Percentiles rank a stretch among this genome's conserved stretches.
These are phyloP conservation scores for Esperia sulphurella DNA, from an alignment of 2,888 invertebrate species.

Conservation along the genomic window DNA sequence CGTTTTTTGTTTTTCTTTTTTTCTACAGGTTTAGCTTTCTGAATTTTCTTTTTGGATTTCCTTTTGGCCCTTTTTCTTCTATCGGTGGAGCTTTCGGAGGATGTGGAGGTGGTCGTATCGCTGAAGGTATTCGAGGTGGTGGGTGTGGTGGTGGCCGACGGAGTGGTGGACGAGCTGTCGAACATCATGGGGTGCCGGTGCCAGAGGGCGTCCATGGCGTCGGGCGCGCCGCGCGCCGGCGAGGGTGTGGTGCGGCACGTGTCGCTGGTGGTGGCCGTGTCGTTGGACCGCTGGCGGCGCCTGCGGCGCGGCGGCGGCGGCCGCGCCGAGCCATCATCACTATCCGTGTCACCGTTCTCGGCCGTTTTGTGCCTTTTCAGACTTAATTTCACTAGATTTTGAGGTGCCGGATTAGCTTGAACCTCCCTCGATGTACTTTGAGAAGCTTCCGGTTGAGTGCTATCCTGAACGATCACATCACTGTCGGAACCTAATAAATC, in stretches of 20 bases:
- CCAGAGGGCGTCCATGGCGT: constrained; percentile 14
- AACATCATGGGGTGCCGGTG: background rate
- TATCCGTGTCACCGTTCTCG: constrained; percentile 27
- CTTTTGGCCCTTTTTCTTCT: constrained; percentile 23
- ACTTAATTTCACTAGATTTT: constrained; percentile 35
- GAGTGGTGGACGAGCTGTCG: too few relatives aligned
- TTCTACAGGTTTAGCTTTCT: constrained; percentile 17
- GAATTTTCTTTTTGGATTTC: constrained; percentile 29
- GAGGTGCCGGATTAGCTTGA: constrained; percentile 12
- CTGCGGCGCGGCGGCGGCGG: constrained; percentile 26
- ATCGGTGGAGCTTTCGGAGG: constrained; percentile 15
- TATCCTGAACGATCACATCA: constrained; percentile 63
- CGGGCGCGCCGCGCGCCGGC: constrained; percentile 8
- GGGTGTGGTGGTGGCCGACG: background rate
- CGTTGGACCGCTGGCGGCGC: constrained; percentile 11
- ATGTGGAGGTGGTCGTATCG: constrained; percentile 4
- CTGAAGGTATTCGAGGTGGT: constrained; percentile 3
- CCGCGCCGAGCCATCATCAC: constrained; percentile 35
- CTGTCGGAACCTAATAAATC: constrained; percentile 80
- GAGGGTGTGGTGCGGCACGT: constrained; percentile 9
- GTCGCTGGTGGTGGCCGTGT: constrained; percentile 9
- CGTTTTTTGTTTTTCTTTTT: constrained; percentile 29
- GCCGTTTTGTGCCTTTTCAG: constrained; percentile 33
- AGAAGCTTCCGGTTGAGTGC: constrained; percentile 27
- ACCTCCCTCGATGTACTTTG: constrained; percentile 12